Evolutionary conservation across 2,888 invertebrate species (phyloP).

Genomic region (Syritta pipiens): DNA sequence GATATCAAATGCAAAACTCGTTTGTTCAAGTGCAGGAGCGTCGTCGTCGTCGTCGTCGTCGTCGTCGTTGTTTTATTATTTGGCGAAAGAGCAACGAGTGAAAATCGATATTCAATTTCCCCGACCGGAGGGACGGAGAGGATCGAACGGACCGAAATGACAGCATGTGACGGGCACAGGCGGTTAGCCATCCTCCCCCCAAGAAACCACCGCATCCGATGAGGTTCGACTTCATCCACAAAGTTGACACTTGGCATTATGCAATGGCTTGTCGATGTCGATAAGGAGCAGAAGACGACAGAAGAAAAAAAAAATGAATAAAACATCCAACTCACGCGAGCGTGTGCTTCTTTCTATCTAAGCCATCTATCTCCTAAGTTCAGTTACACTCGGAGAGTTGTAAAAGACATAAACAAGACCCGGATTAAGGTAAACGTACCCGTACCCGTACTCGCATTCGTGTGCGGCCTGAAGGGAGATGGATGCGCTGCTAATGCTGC

Average conservation of each 20-base stretch:
- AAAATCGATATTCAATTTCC: constrained; percentile 66
- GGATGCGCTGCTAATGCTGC: constrained; percentile 25
- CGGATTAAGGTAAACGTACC: too few relatives aligned
- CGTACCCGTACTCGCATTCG: too few relatives aligned
- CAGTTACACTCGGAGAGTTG: too few relatives aligned
- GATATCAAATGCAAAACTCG: constrained; percentile 67
- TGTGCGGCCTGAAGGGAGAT: background rate
- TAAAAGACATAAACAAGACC: too few relatives aligned
- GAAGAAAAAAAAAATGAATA: constrained; percentile 31
- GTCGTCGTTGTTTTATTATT: constrained; percentile 66
- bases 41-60: too few relatives aligned
- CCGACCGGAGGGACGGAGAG: background rate
- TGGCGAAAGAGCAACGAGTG: constrained; percentile 60
- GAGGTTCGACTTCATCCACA: constrained; percentile 50
- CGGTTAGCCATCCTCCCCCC: constrained; percentile 19
- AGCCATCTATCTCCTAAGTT: too few relatives aligned
- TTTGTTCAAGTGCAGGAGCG: constrained; percentile 61
- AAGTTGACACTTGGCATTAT: constrained; percentile 62
- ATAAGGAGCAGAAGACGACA: background rate
- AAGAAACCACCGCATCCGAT: too few relatives aligned
- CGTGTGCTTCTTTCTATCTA: constrained; percentile 6
- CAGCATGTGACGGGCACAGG: constrained; percentile 33
- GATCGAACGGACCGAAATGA: background rate
- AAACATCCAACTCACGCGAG: constrained; percentile 43
- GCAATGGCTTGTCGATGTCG: constrained; percentile 57